Conservation (phyloP, 2,113 vertebrate species). For the Diadophis punctatus region DNA sequence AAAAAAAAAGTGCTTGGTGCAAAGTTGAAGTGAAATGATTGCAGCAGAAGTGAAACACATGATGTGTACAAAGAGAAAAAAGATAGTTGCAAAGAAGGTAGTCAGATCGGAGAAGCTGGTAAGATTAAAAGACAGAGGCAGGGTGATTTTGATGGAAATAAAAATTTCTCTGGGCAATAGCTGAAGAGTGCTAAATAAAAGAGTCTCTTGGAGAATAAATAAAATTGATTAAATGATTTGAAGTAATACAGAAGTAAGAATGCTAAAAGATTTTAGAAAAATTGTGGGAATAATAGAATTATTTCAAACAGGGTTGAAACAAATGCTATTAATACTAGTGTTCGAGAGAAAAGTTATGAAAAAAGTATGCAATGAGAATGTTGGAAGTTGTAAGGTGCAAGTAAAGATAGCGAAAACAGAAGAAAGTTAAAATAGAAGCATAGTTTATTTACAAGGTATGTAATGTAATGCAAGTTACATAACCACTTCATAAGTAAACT, state of each 20-base stretch:
- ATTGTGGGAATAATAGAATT: background rate
- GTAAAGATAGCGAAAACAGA: background rate
- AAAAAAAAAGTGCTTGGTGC: background rate
- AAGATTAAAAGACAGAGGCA: background rate
- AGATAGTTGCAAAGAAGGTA: background rate
- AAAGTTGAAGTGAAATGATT: background rate
- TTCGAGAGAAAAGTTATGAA: background rate
- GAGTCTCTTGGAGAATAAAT: background rate
- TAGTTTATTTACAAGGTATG: background rate
- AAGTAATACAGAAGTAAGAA: background rate
- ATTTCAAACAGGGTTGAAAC: background rate
- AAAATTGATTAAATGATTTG: background rate
- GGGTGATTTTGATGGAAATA: background rate
- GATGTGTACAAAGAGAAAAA: background rate
- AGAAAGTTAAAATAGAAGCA: background rate
- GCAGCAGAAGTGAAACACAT: background rate
- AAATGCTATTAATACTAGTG: background rate
- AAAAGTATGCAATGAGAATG: background rate
- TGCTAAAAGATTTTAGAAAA: background rate
- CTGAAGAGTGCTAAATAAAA: background rate
- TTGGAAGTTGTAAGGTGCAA: background rate
- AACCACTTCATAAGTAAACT: background rate
- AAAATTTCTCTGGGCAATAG: background rate
- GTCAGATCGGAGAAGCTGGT: background rate
- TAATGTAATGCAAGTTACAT: background rate